Base-by-base conservation (phyloP, 2,113 vertebrate species). In the Phasianus colchicus region DNA sequence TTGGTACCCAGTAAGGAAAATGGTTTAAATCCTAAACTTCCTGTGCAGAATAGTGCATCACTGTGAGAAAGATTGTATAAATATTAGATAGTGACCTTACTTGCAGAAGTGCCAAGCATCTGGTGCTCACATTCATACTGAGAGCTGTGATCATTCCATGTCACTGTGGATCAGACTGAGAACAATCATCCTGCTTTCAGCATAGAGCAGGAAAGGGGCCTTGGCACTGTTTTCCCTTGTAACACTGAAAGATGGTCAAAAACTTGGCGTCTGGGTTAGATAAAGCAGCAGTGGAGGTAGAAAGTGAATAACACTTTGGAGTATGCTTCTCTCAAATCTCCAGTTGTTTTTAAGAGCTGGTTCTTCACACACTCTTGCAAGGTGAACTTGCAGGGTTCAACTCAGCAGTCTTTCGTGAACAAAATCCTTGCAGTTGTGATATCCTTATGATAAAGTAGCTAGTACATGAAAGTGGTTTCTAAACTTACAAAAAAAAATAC, bases 81-180 rank as follows among this genome's bases (percentile, higher is more conserved):
- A 93, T 93, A 87, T 95, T 89, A 88, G 74, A 78, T 83, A 83
- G 80, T 67, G 85, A 86, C 91, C 76, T 90, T 73, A 55, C 73
- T 76, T 0, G 0, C 79, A 54, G 88, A 88, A 92, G 69, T 52
- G 30, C 52, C 0, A 11, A 94, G 61, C 85, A 92, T 88, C 89
- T 92, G 85, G 72, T 78, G 18, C 76, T 69, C 0, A 0, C 2
- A 1, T 60, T 74, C 81, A 43, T 95, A 60, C 76, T 88, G 90
- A 91, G 77, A 86, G 72, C 89, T 92, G 69, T 92, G 79, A 95
- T 83, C 75, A 77, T 83, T 83, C 83, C 38, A 5, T 60, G 90
- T 92, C 93, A 74, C 69, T 88, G 61, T 81, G 81, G 80, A 95
- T 95, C 87, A 95, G 79, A 80, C 64, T 52, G 50, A 40, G 79